Conservation (phyloP, 2,888 invertebrate species). For the Nymphalis polychloros region DNA sequence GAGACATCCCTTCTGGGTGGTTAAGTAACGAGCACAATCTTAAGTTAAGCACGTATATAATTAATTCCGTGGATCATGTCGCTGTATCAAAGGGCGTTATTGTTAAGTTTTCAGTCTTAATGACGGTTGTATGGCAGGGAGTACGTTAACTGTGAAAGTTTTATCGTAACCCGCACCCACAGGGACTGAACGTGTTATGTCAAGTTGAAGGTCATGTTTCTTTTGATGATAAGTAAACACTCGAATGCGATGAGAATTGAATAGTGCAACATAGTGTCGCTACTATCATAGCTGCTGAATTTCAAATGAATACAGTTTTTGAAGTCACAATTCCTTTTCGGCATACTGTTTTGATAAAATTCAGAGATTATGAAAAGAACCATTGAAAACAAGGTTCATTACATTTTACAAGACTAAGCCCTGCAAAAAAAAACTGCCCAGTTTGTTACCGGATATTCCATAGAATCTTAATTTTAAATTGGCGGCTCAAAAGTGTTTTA, state of each 20-base stretch:
- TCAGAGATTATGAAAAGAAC: no score
- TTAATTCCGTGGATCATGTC: constrained; percentile 55
- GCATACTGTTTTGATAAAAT: no score
- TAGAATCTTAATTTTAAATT: no score
- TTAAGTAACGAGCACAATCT: constrained; percentile 34
- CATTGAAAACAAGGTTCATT: no score
- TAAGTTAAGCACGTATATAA: constrained; percentile 59
- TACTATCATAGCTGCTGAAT: no score
- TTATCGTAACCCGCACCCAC: constrained; percentile 56
- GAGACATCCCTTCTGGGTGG: constrained; percentile 21
- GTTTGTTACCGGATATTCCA: no score
- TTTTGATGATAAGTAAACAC: background rate
- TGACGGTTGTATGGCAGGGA: constrained; percentile 52
- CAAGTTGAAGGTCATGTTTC: constrained; percentile 7
- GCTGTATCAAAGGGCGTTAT: constrained; percentile 49
- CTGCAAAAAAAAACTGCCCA: no score
- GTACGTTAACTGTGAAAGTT: constrained; percentile 61
- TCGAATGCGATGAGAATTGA: background rate
- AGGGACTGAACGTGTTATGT: constrained; percentile 40
- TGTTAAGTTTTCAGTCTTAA: constrained; percentile 54
- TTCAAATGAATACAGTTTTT: no score
- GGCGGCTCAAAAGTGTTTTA: no score
- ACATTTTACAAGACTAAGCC: no score
- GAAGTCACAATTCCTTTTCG: no score
- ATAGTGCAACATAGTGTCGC: no score